Conservation (phyloP, 2,888 invertebrate genomes). For the Tupiocoris notatus region DNA sequence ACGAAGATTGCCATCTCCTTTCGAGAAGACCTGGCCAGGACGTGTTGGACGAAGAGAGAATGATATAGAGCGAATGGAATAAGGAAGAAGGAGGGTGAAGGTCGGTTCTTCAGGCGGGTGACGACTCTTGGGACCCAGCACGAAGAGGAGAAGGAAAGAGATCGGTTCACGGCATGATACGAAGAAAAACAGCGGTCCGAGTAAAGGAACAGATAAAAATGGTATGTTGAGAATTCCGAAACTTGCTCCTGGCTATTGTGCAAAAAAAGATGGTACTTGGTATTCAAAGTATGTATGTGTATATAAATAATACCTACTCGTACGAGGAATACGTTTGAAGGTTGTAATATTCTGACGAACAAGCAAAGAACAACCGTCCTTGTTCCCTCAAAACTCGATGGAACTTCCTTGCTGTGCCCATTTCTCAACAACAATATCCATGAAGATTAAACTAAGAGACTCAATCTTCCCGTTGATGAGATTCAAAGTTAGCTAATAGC, state of each 20-base stretch:
- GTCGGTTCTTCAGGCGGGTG: not conserved
- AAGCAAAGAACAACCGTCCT: not conserved
- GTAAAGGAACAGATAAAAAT: conserved; percentile 35
- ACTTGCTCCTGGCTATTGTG: conserved; percentile 37
- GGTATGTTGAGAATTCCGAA: conserved; percentile 40
- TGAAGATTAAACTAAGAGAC: too few species aligned
- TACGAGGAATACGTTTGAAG: not conserved
- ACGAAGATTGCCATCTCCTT: conserved; percentile 28
- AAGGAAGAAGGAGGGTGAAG: not conserved
- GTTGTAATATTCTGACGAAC: conserved; percentile 37
- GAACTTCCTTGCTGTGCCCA: too few species aligned
- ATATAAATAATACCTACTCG: too few species aligned
- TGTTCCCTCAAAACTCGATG: not conserved
- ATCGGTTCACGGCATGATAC: conserved; percentile 14
- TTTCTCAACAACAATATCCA: too few species aligned
- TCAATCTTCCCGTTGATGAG: too few species aligned
- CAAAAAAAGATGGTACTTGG: conserved; percentile 33
- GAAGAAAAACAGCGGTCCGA: conserved; percentile 36
- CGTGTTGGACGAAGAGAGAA: not conserved
- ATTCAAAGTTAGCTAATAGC: too few species aligned
- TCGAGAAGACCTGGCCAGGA: not conserved
- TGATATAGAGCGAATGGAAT: not conserved
- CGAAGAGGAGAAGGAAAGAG: not conserved
- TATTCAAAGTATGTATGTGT: conserved; percentile 41
- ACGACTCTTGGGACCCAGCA: not conserved